Conservation (phyloP, 2,113 vertebrate species). For the Neodon shergylaensis region DNA sequence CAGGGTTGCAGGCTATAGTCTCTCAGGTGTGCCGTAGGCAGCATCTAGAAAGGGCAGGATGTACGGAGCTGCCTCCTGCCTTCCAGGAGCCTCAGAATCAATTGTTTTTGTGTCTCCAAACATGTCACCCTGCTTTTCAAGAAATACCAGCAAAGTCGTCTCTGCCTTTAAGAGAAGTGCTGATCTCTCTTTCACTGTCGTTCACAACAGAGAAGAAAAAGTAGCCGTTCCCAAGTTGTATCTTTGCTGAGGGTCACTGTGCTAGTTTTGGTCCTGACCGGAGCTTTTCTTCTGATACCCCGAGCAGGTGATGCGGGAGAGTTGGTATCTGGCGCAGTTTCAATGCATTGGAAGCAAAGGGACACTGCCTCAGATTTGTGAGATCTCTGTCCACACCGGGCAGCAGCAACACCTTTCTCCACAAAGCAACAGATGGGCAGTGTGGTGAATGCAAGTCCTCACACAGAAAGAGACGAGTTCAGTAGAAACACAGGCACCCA, state of each 20-base stretch:
- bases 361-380: fast-evolving
- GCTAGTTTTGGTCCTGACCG: background rate
- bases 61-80: no score
- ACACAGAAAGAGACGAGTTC: background rate
- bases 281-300: background rate
- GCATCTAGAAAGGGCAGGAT: background rate
- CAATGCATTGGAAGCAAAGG: background rate
- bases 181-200: fast-evolving
- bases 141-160: no score
- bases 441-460: background rate
- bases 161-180: fast-evolving
- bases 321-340: fast-evolving
- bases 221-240: fast-evolving
- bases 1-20: background rate
- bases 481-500: fast-evolving
- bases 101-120: background rate
- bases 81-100: background rate
- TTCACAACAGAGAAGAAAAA: background rate
- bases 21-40: background rate
- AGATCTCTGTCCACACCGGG: fast-evolving
- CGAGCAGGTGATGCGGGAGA: fast-evolving
- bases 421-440: background rate
- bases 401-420: no score
- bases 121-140: fast-evolving
- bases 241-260: fast-evolving